Evolutionary conservation across 2,888 invertebrate species (phyloP), one percentile per base, ranked within the genome.

Genomic region (Chalcosyrphus nemorum): DNA sequence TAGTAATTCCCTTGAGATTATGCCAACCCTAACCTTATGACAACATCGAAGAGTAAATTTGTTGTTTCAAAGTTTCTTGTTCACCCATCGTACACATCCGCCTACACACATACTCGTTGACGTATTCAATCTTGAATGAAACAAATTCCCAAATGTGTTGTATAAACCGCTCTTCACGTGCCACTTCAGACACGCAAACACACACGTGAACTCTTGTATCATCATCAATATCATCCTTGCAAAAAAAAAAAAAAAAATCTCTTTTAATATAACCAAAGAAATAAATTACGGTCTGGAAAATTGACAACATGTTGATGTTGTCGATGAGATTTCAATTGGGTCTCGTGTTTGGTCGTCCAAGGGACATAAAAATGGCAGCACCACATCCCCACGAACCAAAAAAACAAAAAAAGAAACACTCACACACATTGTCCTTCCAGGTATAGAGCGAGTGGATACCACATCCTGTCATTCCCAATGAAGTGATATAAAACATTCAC

Each of bases 271-370:
- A 61, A 82, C 82, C 72, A 68, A 78, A 50, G 65, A 82, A 63
- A 82, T 82, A 82, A 82, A 82, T 82, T 72, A 82, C 82, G 78
- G 72, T 72, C 66, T 68, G 32, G 78, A 65, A 78, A 78, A 82
- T 78, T 78, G 82, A 82, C 82, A 78, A 82, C 82, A 82, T 78
- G 82, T 78, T 82, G 78, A 82, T 78, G 82, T 78, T 66, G 68
- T 72, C 66, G 78, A 82, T 78, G 82, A 68, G 82, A 78, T 78
- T 82, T 82, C 72, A 78, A 82, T 82, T 82, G 78, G 72, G 72
- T 65, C 56, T 57, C 66, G 29, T 66, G 66, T 65, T 57, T 50
- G 65, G 35, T 71, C 21, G 43, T 65, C 71, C 71, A 59, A 66
- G 54, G 35, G 72, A 66, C 61, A 70, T 63, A 81, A 70, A 24